Evolutionary conservation across 2,888 invertebrate species (phyloP).

Genomic region (Eucriotettix oculatus): DNA sequence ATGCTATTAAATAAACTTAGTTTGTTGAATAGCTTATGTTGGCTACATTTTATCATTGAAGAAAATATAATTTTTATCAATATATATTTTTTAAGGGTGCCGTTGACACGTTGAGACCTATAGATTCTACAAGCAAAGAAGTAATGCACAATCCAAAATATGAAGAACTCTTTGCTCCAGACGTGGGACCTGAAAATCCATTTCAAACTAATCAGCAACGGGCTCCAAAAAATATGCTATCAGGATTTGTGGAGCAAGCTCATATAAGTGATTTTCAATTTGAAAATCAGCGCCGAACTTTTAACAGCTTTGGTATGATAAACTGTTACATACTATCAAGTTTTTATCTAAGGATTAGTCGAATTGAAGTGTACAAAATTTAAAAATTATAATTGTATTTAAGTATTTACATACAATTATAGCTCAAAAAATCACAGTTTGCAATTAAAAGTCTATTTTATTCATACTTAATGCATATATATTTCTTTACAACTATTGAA

Average conservation of each 20-base stretch:
- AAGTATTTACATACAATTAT: too few species aligned
- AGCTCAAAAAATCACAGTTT: too few species aligned
- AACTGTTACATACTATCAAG: too few species aligned
- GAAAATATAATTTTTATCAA: background rate
- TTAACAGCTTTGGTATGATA: slow-evolving; percentile 63
- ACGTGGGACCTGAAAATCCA: slow-evolving; percentile 84
- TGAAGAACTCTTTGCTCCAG: slow-evolving; percentile 86
- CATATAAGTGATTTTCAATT: slow-evolving; percentile 95
- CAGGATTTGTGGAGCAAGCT: slow-evolving; percentile 89
- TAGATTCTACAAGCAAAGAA: slow-evolving; percentile 70
- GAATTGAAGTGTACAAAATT: too few species aligned
- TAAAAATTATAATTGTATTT: too few species aligned
- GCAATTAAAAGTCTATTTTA: background rate
- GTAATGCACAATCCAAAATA: slow-evolving; percentile 81
- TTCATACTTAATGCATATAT: background rate
- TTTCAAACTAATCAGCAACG: slow-evolving; percentile 79
- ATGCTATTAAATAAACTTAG: too few species aligned
- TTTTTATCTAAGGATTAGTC: background rate
- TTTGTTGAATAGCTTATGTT: too few species aligned
- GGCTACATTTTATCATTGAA: too few species aligned
- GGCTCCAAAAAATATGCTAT: slow-evolving; percentile 75
- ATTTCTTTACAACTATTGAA: too few species aligned
- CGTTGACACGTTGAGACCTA: slow-evolving; percentile 47
- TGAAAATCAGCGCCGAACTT: slow-evolving; percentile 89
- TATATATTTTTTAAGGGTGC: slow-evolving; percentile 36